Conservation (phyloP, 2,888 invertebrate genomes). For the Acronicta psi region DNA sequence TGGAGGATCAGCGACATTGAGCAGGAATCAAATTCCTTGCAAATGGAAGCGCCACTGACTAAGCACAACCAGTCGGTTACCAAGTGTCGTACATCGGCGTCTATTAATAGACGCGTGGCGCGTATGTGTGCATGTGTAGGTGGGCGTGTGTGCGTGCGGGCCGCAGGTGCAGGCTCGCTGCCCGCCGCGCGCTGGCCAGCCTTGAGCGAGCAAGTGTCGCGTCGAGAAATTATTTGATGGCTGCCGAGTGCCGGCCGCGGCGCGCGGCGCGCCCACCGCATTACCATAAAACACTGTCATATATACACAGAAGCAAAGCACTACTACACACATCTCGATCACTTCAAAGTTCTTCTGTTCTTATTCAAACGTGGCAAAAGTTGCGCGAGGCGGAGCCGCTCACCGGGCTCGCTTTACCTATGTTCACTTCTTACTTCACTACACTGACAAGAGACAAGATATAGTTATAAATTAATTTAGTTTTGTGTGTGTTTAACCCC, state of each 20-base stretch:
- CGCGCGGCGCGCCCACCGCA: constrained; percentile 16
- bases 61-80: constrained; percentile 58
- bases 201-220: constrained; percentile 60
- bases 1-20: constrained; percentile 18
- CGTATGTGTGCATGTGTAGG: constrained; percentile 23
- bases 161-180: constrained; percentile 56
- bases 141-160: constrained; percentile 28
- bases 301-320: constrained; percentile 10
- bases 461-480: too few relatives aligned
- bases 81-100: constrained; percentile 49
- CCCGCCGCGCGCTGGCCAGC: constrained; percentile 37
- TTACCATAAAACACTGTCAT: constrained; percentile 17
- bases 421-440: too few relatives aligned
- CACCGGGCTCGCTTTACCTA: too few relatives aligned
- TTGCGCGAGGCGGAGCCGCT: neutral
- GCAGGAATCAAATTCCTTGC: constrained; percentile 52
- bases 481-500: too few relatives aligned
- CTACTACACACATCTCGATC: neutral
- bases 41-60: constrained; percentile 56
- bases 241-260: constrained; percentile 28
- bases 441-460: too few relatives aligned
- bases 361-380: neutral
- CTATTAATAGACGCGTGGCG: constrained; percentile 55
- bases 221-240: constrained; percentile 53
- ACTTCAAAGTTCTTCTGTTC: constrained; percentile 1